phyloP scores from a whole-genome alignment of 2,888 invertebrate species.

The Drosophila melanosoma region DNA sequence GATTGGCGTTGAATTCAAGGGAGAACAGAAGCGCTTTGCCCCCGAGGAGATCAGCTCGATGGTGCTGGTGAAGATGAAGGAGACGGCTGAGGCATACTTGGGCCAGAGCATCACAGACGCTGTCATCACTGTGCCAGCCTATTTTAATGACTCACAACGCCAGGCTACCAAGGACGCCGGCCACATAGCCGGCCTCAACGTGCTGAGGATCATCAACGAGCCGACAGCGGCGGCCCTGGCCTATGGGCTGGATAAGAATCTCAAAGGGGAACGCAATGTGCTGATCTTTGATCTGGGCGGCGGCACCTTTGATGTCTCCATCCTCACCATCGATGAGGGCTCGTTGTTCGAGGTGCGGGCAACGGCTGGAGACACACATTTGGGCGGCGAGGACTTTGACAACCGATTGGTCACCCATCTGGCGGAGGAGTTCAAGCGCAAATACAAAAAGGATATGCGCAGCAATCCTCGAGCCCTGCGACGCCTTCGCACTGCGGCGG shows the following conservation, averaged over 20 bases:
- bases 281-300: constrained; percentile 86
- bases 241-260: constrained; percentile 26
- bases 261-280: constrained; percentile 27
- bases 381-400: constrained; percentile 32
- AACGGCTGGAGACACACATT: constrained; percentile 31
- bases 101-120: constrained; percentile 90
- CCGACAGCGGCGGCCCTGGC: constrained; percentile 27
- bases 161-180: constrained; percentile 27
- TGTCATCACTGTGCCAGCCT: constrained; percentile 27
- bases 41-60: constrained; percentile 96
- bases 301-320: constrained; percentile 42
- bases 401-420: constrained; percentile 24
- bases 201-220: constrained; percentile 26
- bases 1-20: constrained; percentile 94
- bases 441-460: constrained; percentile 1
- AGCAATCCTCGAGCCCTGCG: not conserved
- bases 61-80: constrained; percentile 97
- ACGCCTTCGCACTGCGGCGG: constrained; percentile 9
- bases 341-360: constrained; percentile 28
- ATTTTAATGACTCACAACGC: constrained; percentile 27
- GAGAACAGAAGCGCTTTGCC: constrained; percentile 94
- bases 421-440: constrained; percentile 29
- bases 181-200: constrained; percentile 24
- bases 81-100: constrained; percentile 94
- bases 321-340: constrained; percentile 24